A percentile compares a stretch with the other conserved stretches of the same genome.
phyloP scores from a whole-genome alignment of 2,888 invertebrate genomes.

The Lasiommata megera region DNA sequence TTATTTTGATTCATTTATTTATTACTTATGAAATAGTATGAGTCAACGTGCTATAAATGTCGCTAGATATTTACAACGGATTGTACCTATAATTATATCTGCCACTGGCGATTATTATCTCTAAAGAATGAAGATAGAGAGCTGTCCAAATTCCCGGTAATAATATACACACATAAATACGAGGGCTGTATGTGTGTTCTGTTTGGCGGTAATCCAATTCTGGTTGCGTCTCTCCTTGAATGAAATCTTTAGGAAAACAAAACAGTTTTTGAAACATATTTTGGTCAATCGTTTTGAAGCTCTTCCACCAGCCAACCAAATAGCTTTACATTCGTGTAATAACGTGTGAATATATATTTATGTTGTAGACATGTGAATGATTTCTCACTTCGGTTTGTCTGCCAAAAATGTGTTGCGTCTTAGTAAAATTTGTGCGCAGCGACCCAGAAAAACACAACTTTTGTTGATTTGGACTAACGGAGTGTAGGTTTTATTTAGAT shows the following conservation, averaged over 20 bases:
- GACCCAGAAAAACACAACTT: constrained; percentile 24
- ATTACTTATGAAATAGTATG: neutral
- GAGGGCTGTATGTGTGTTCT: constrained; percentile 37
- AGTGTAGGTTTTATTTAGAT: neutral
- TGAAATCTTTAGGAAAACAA: constrained; percentile 47
- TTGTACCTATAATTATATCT: constrained; percentile 10
- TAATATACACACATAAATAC: constrained; percentile 25
- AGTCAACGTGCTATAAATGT: neutral
- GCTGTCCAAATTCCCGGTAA: constrained; percentile 27
- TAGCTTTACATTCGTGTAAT: constrained; percentile 3
- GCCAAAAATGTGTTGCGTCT: constrained; percentile 68
- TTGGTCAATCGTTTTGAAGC: constrained; percentile 27
- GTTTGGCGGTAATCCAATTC: constrained; percentile 64
- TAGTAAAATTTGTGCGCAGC: constrained; percentile 46
- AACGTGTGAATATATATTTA: constrained; percentile 5
- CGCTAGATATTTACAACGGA: neutral
- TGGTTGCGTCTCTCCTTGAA: constrained; percentile 48
- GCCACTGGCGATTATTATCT: constrained; percentile 14
- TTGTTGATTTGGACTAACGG: neutral
- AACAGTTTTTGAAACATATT: constrained; percentile 46
- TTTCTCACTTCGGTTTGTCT: constrained; percentile 30
- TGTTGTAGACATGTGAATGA: neutral
- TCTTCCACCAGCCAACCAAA: constrained; percentile 4
- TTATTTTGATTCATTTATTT: too few relatives aligned
- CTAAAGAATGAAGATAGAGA: constrained; percentile 17